phyloP scores from a whole-genome alignment of 1,140 invertebrate genomes.

The Meloidogyne floridensis region DNA sequence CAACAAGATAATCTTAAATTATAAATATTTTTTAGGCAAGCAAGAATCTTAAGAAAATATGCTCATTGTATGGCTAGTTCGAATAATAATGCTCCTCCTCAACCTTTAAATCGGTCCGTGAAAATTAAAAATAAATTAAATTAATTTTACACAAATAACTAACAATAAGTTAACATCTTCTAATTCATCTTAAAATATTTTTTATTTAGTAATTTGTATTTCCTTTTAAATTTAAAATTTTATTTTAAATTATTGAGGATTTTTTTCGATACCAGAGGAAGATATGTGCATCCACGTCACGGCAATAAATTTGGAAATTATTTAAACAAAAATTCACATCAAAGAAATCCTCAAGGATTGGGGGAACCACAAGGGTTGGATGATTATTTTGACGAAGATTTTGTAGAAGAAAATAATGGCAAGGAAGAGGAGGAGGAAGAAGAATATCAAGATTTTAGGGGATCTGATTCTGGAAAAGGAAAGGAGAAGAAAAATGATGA shows the following conservation, averaged over 20 bases:
- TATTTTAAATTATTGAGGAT: not conserved
- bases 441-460: constrained; percentile 3
- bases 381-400: constrained; percentile 6
- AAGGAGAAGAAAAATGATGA: not conserved
- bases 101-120: not conserved
- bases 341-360: constrained; percentile 1
- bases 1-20: too few species aligned
- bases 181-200: too few species aligned
- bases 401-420: not conserved
- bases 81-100: not conserved
- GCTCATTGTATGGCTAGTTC: not conserved
- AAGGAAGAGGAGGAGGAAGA: not conserved
- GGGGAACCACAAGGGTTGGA: not conserved
- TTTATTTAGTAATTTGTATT: too few species aligned
- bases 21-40: not conserved
- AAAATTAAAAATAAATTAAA: not conserved
- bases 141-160: too few species aligned
- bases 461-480: not conserved
- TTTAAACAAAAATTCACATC: not conserved
- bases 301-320: not conserved
- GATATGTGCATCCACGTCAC: not conserved
- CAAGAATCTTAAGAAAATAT: not conserved
- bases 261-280: not conserved
- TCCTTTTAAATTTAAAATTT: not conserved
- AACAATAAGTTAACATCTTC: too few species aligned